Percentiles rank a stretch among this genome's conserved stretches.
phyloP scores from a whole-genome alignment of 2,113 vertebrate genomes.

The Panthera tigris region DNA sequence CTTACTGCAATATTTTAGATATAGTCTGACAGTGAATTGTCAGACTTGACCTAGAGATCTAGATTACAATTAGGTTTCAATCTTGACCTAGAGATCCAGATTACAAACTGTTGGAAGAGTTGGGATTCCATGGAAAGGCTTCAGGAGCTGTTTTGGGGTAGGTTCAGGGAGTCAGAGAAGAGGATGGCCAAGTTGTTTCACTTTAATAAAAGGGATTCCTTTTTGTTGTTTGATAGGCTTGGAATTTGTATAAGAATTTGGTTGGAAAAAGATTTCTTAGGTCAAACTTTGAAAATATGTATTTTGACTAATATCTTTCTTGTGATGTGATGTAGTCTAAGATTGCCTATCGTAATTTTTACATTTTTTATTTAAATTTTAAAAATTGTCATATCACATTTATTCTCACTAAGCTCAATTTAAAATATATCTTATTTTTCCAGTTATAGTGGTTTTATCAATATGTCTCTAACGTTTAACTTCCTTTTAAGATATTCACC shows the following conservation, averaged over 20 bases:
- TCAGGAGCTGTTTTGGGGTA: not conserved
- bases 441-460: not conserved
- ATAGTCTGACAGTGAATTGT: not conserved
- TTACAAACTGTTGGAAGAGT: not conserved
- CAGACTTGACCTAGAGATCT: not conserved
- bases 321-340: not conserved
- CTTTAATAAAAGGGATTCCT: not conserved
- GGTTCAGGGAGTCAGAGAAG: not conserved
- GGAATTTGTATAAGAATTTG: not conserved
- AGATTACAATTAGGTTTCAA: too few relatives aligned
- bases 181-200: not conserved
- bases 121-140: not conserved
- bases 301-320: not conserved
- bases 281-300: not conserved
- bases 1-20: not conserved
- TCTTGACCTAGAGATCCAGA: not conserved
- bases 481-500: not conserved
- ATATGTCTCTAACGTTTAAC: not conserved
- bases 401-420: not conserved
- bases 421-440: not conserved
- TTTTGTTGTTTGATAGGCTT: not conserved
- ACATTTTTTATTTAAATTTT: not conserved
- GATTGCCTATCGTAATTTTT: not conserved
- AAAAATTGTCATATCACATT: not conserved
- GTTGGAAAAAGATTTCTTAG: not conserved